Evolutionary conservation across 2,113 vertebrate genomes (phyloP).

Genomic region (Gnathonemus echidnorhynchus): DNA sequence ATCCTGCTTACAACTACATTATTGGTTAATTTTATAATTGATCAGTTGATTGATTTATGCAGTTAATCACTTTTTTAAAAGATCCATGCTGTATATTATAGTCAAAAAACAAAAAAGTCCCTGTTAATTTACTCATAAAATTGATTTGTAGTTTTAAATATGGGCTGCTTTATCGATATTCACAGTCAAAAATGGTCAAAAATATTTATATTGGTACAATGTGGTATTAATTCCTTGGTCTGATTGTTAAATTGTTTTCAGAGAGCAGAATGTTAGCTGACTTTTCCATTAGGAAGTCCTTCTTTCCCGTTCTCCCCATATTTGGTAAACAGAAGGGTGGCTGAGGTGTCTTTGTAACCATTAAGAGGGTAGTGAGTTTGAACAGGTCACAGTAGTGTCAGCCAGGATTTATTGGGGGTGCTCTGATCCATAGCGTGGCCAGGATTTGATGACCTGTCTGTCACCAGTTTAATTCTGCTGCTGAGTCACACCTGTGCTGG

Average conservation of each 20-base stretch:
- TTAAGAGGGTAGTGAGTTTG: background rate
- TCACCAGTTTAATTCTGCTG: conserved; percentile 3
- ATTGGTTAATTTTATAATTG: background rate
- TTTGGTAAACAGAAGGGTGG: background rate
- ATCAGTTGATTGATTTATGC: background rate
- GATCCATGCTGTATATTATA: background rate
- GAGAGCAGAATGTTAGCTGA: background rate
- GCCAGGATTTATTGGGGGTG: background rate
- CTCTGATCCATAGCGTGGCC: background rate
- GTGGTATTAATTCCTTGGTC: background rate
- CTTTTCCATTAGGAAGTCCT: background rate
- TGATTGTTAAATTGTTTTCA: background rate
- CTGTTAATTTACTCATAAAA: background rate
- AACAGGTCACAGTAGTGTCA: background rate
- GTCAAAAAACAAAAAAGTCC: background rate
- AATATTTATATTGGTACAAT: background rate
- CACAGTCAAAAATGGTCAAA: background rate
- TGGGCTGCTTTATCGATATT: background rate
- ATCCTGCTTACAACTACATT: background rate
- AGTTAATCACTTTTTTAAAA: background rate
- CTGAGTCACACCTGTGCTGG: background rate
- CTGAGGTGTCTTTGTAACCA: background rate
- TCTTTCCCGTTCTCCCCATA: background rate
- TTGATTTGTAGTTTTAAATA: background rate
- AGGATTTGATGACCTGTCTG: conserved; percentile 8